Evolutionary conservation across 2,888 invertebrate species (phyloP).

Genomic region (Hetaerina titia): DNA sequence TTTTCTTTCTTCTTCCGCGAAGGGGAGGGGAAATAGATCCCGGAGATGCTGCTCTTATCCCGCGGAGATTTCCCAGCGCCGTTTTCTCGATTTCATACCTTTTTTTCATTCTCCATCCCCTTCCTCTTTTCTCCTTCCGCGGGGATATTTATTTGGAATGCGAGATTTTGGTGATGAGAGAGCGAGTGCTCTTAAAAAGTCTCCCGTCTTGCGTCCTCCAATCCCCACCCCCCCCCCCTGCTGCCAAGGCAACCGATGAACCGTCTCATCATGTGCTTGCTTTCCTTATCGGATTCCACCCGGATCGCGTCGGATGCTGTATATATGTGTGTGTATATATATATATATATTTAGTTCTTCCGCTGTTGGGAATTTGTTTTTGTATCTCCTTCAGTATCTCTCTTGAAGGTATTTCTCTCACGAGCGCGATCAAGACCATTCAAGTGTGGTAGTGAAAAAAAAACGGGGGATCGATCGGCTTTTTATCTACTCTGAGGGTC

Average conservation of each 20-base stretch:
- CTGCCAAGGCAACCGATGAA: conserved; percentile 8
- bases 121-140: not conserved
- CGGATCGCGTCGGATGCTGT: not conserved
- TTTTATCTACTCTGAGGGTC: not conserved
- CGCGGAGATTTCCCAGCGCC: not conserved
- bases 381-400: not conserved
- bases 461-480: not conserved
- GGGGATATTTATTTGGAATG: conserved; percentile 8
- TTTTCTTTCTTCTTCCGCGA: not conserved
- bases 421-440: not conserved
- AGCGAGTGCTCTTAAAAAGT: not conserved
- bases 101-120: not conserved
- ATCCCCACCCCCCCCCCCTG: not conserved
- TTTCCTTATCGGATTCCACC: not conserved
- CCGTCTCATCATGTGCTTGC: not conserved
- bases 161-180: not conserved
- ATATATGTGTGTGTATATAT: no score
- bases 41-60: not conserved
- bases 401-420: not conserved
- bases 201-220: not conserved
- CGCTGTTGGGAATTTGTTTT: not conserved
- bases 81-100: not conserved
- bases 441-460: not conserved
- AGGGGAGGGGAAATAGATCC: not conserved
- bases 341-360: not conserved